Evolutionary conservation across 2,797 vertebrate genomes (phyloP).

Genomic region (Tokudaia tokunoshimensis): DNA sequence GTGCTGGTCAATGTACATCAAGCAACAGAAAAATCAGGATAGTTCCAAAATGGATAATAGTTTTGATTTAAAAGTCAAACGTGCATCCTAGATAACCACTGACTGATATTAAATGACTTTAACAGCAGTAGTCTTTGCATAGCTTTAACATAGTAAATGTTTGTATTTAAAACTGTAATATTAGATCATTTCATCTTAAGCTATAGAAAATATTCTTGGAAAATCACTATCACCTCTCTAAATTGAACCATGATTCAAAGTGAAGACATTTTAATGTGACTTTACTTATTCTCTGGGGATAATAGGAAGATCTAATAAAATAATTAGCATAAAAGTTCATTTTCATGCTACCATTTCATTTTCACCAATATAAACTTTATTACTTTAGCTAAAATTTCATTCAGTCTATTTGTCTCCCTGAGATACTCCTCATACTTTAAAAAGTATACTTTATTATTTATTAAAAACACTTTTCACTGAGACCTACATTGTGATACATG

Average conservation of each 20-base stretch:
- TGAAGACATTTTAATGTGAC: constrained; percentile 69
- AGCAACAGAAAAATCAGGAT: not conserved
- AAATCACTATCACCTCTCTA: constrained; percentile 59
- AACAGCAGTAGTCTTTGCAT: constrained; percentile 6
- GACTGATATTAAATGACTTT: constrained; percentile 7
- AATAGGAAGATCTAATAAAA: constrained; percentile 51
- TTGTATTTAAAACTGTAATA: constrained; percentile 70
- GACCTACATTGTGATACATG: not conserved
- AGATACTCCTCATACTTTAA: constrained; percentile 1
- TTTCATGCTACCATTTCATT: constrained; percentile 51
- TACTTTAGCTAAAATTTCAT: constrained; percentile 65
- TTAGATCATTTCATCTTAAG: constrained; percentile 72
- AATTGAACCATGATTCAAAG: constrained; percentile 76
- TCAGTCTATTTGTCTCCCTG: constrained; percentile 31
- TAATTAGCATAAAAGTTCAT: constrained; percentile 51
- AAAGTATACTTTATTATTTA: constrained; percentile 32
- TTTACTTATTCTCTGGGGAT: constrained; percentile 70
- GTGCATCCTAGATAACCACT: constrained; percentile 27
- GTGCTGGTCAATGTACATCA: not conserved
- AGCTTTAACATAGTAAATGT: constrained; percentile 62
- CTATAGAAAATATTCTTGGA: constrained; percentile 62
- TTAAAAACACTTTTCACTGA: constrained; percentile 46
- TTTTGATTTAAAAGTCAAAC: constrained; percentile 41
- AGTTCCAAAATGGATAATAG: constrained; percentile 28
- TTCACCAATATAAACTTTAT: constrained; percentile 49